Evolutionary conservation across 64 coral and sea anemone species (phyloP).

Genomic region (Pocillopora damicornis): DNA sequence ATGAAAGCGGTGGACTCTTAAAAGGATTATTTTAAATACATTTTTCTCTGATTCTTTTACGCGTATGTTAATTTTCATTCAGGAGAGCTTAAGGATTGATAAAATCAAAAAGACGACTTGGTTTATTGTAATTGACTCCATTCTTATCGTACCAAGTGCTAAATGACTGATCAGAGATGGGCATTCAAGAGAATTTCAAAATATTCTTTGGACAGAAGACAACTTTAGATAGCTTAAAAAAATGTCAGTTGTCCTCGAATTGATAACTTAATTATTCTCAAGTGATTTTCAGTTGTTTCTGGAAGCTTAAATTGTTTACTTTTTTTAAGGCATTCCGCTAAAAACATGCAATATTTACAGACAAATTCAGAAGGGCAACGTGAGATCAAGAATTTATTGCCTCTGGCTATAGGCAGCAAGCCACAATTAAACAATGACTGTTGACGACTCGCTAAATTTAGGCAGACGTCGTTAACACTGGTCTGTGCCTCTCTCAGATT

Average conservation of each 20-base stretch:
- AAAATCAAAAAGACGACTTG: neutral
- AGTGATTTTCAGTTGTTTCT: neutral
- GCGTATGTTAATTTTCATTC: neutral
- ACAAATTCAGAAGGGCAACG: neutral
- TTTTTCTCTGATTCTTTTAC: no score
- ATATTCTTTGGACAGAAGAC: neutral
- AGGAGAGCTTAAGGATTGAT: neutral
- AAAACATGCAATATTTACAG: neutral
- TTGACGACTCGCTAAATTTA: neutral
- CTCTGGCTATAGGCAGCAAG: neutral
- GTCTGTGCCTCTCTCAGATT: slow-evolving; percentile 5
- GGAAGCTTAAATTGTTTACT: neutral
- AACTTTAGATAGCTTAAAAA: neutral
- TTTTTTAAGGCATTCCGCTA: neutral
- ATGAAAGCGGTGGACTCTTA: no score
- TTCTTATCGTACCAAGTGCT: neutral
- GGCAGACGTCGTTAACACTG: neutral
- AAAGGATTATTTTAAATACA: no score
- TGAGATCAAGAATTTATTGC: neutral
- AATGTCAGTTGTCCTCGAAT: neutral
- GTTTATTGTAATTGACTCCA: neutral
- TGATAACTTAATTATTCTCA: neutral
- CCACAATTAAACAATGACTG: neutral
- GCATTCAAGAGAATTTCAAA: neutral
- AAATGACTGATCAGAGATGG: neutral